These are phyloP conservation scores for Pheosia gnoma DNA, from an alignment of 2,888 invertebrate genomes.

Conservation along the genomic window DNA sequence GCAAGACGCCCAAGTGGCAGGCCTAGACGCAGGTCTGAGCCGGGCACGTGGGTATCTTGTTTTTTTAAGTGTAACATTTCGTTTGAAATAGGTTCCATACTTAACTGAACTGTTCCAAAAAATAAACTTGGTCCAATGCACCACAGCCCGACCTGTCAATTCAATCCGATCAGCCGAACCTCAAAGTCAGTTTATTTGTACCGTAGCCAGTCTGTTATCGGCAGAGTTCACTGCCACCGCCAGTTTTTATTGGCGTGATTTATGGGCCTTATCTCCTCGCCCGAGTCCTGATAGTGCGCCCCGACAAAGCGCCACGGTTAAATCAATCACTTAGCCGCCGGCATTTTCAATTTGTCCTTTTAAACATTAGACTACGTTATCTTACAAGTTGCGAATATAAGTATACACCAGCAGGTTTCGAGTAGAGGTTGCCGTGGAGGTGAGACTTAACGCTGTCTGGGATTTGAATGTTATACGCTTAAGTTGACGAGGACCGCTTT, in stretches of 20 bases:
- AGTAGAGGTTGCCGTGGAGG: background rate
- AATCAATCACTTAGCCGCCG: slow-evolving; percentile 68
- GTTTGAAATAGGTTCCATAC: no score
- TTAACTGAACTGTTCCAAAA: no score
- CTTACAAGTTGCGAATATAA: slow-evolving; percentile 45
- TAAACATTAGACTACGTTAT: slow-evolving; percentile 38
- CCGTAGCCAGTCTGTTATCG: slow-evolving; percentile 31
- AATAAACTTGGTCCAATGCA: background rate
- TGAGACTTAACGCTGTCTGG: background rate
- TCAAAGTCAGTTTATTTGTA: slow-evolving; percentile 27
- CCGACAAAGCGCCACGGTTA: slow-evolving; percentile 61
- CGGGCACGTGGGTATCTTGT: no score
- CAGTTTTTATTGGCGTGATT: slow-evolving; percentile 71
- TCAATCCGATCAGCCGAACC: slow-evolving; percentile 23
- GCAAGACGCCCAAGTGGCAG: no score
- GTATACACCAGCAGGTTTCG: slow-evolving; percentile 16
- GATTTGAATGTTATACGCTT: no score
- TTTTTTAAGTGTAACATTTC: no score
- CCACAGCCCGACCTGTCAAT: slow-evolving; percentile 10
- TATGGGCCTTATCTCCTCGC: slow-evolving; percentile 67
- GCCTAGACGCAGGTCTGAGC: no score
- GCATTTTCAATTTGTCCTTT: slow-evolving; percentile 65
- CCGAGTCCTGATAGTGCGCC: slow-evolving; percentile 57
- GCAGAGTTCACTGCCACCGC: slow-evolving; percentile 36
- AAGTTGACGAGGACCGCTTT: no score